Conservation (phyloP, 2,797 vertebrate genomes). For the Apogon hyalosoma region DNA sequence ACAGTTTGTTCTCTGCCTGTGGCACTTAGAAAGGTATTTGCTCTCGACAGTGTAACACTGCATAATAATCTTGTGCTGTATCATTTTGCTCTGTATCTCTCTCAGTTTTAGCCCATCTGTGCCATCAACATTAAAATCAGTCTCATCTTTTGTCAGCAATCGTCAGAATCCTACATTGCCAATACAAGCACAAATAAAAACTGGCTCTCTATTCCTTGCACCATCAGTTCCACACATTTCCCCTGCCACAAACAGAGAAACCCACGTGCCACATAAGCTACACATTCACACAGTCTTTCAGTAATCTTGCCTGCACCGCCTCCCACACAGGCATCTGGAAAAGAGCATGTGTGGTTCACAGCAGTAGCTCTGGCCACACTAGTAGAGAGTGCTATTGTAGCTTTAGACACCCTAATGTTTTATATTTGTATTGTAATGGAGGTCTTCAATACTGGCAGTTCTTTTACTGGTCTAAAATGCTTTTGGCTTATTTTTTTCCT, state of each 20-base stretch:
- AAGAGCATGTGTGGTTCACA: constrained; percentile 69
- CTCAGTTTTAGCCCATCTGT: constrained; percentile 43
- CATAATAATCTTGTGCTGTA: constrained; percentile 43
- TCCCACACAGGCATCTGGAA: constrained; percentile 75
- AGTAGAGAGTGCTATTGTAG: constrained; percentile 37
- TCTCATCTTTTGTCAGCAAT: constrained; percentile 56
- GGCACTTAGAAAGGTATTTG: constrained; percentile 60
- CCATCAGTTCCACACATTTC: constrained; percentile 50
- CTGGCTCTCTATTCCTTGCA: constrained; percentile 42
- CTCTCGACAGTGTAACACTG: constrained; percentile 43
- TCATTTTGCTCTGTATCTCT: constrained; percentile 30
- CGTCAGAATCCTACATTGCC: constrained; percentile 42
- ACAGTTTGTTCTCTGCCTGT: constrained; percentile 54
- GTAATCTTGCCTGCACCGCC: constrained; percentile 66
- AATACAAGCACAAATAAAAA: constrained; percentile 49
- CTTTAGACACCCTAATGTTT: constrained; percentile 42
- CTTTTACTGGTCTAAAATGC: constrained; percentile 39
- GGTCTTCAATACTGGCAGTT: constrained; percentile 48
- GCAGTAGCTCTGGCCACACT: constrained; percentile 56
- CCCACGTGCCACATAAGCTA: constrained; percentile 35
- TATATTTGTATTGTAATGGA: constrained; percentile 21
- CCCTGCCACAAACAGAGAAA: constrained; percentile 54
- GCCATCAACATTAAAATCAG: constrained; percentile 52
- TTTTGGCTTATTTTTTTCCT: constrained; percentile 37
- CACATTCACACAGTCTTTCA: constrained; percentile 48